A percentile compares a stretch with the other conserved stretches of the same genome.
phyloP scores from a whole-genome alignment of 2,888 invertebrate genomes.

The Drosophila diplacantha region DNA sequence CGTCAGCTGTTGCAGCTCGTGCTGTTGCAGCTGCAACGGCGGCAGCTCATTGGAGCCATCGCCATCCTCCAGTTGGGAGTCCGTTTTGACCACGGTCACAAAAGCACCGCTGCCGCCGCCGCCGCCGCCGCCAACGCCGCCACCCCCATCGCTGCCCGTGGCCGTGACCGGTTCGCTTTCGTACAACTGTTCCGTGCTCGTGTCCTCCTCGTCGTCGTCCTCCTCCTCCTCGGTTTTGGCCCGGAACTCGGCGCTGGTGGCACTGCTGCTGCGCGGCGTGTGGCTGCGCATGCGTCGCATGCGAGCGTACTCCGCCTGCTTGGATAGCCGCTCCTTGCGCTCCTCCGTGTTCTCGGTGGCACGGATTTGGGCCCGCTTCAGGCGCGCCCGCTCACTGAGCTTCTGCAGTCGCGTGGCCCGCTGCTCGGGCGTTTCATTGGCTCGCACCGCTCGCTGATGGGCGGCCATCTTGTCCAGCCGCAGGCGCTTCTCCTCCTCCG shows the following conservation, averaged over 20 bases:
- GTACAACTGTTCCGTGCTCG: conserved; percentile 70
- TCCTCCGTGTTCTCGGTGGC: conserved; percentile 75
- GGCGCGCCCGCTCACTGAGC: conserved; percentile 76
- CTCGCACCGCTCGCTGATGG: conserved; percentile 75
- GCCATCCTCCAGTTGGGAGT: conserved; percentile 53
- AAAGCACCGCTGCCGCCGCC: conserved; percentile 43
- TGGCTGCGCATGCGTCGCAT: conserved; percentile 75
- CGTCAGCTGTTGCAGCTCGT: conserved; percentile 61
- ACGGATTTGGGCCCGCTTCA: conserved; percentile 75
- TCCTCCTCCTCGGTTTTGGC: conserved; percentile 56
- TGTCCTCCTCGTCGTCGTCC: conserved; percentile 55
- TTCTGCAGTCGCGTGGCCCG: conserved; percentile 74
- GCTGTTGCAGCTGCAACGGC: conserved; percentile 58
- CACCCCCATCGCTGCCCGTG: conserved; percentile 18
- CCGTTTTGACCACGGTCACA: conserved; percentile 53
- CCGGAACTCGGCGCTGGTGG: conserved; percentile 63
- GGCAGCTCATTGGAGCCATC: conserved; percentile 56
- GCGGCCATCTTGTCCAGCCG: conserved; percentile 77
- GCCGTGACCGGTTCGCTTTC: conserved; percentile 57
- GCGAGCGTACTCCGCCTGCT: conserved; percentile 77
- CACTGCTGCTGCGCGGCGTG: conserved; percentile 73
- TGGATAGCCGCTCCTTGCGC: conserved; percentile 75
- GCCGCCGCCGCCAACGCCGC: background rate
- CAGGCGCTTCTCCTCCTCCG: conserved; percentile 75
- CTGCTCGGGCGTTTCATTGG: conserved; percentile 77